A percentile compares a stretch with the other conserved stretches of the same genome.
Conservation (phyloP, 2,888 invertebrate species). For the Ochlodes sylvanus region DNA sequence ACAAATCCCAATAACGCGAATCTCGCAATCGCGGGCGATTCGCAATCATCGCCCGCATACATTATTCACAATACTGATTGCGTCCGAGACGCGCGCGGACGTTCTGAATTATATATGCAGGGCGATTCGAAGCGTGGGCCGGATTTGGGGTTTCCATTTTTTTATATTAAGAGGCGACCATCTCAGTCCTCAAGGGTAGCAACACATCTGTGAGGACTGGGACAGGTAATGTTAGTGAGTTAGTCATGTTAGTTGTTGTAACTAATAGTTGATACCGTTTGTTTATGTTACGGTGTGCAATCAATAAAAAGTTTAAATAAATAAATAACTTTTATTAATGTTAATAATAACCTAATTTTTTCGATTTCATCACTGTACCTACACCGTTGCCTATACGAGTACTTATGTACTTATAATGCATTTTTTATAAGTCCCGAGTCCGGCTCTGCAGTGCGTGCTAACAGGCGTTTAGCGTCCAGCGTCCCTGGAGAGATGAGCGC, state of each 20-base stretch:
- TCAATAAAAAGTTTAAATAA: too few relatives aligned
- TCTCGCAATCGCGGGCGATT: slow-evolving; percentile 72
- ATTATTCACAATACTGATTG: slow-evolving; percentile 85
- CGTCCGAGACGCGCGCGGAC: slow-evolving; percentile 82
- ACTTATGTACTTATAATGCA: too few relatives aligned
- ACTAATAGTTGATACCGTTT: too few relatives aligned
- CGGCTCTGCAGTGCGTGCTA: slow-evolving; percentile 79
- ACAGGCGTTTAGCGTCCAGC: slow-evolving; percentile 81
- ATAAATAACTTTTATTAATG: too few relatives aligned
- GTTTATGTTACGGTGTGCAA: too few relatives aligned
- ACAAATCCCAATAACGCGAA: slow-evolving; percentile 66
- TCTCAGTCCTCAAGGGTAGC: too few relatives aligned
- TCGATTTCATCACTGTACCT: too few relatives aligned
- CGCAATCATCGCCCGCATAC: slow-evolving; percentile 77
- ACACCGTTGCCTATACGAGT: too few relatives aligned
- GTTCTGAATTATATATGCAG: slow-evolving; percentile 76
- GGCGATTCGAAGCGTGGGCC: slow-evolving; percentile 61
- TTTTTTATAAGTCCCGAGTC: slow-evolving; percentile 37
- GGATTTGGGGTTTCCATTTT: slow-evolving; percentile 49
- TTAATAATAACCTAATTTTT: too few relatives aligned
- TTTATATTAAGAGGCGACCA: not conserved
- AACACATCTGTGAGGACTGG: too few relatives aligned
- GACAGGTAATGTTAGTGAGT: too few relatives aligned
- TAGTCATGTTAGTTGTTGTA: too few relatives aligned
- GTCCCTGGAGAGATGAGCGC: slow-evolving; percentile 56